A percentile compares a stretch with the other conserved stretches of the same genome.
Evolutionary conservation across 2,797 vertebrate species (phyloP).

Genomic region (Acipenser ruthenus): DNA sequence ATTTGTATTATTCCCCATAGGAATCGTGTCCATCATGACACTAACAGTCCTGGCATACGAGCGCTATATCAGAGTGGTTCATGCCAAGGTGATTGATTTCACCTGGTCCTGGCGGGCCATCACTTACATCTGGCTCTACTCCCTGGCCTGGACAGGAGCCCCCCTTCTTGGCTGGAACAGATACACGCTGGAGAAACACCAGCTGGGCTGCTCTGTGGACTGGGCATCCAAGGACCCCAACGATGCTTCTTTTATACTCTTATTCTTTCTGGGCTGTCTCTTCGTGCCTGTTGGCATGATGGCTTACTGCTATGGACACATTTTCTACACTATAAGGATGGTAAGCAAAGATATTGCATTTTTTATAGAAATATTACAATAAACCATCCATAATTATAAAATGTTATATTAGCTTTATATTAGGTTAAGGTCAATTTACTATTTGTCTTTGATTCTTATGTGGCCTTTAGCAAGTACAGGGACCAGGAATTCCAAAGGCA

Average conservation of each 20-base stretch:
- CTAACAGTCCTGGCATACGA: slow-evolving; percentile 82
- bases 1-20: slow-evolving; percentile 45
- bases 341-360: slow-evolving; percentile 52
- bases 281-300: slow-evolving; percentile 79
- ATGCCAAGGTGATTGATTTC: slow-evolving; percentile 81
- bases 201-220: slow-evolving; percentile 78
- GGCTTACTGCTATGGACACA: slow-evolving; percentile 86
- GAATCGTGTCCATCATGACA: slow-evolving; percentile 85
- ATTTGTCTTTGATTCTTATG: too few species aligned
- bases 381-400: too few species aligned
- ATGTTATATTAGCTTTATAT: too few species aligned
- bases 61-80: slow-evolving; percentile 82
- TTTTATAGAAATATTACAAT: background rate
- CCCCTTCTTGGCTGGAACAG: slow-evolving; percentile 90
- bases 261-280: slow-evolving; percentile 82
- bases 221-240: slow-evolving; percentile 81
- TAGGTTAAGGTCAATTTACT: too few species aligned
- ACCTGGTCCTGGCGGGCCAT: slow-evolving; percentile 83
- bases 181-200: slow-evolving; percentile 81
- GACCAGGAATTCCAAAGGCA: too few species aligned
- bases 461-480: too few species aligned
- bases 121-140: slow-evolving; percentile 86
- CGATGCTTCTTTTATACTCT: slow-evolving; percentile 79
- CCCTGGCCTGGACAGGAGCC: slow-evolving; percentile 79
- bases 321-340: slow-evolving; percentile 80